These are phyloP conservation scores for Gephyroberyx darwinii DNA, from an alignment of 2,797 vertebrate species.

Conservation along the genomic window DNA sequence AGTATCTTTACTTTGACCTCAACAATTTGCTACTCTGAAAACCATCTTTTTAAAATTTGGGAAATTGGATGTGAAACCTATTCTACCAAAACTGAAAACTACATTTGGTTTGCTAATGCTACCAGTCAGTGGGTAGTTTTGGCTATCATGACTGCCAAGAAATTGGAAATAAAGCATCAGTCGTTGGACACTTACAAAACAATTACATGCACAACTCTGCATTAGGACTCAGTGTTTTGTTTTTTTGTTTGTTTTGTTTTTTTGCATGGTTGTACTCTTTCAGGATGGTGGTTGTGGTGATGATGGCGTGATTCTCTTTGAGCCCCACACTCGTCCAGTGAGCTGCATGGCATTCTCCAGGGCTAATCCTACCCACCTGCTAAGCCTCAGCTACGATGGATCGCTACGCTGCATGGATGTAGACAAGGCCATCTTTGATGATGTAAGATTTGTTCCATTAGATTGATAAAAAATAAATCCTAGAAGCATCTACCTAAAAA, in stretches of 20 bases:
- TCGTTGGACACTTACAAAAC: no score
- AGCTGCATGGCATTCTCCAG: conserved; percentile 86
- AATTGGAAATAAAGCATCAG: no score
- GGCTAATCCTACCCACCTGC: conserved; percentile 79
- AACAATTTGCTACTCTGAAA: no score
- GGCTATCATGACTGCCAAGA: no score
- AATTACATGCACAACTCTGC: background rate
- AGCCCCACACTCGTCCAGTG: conserved; percentile 79
- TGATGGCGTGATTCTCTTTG: conserved; percentile 79
- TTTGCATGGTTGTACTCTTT: background rate
- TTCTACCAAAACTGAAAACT: no score
- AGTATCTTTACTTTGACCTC: conserved; percentile 32
- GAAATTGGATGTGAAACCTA: no score
- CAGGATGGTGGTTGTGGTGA: conserved; percentile 77
- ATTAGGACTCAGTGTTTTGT: background rate
- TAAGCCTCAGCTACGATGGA: conserved; percentile 87
- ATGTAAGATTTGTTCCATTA: conserved; percentile 78
- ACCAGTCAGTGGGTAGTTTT: no score
- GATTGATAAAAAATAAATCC: no score
- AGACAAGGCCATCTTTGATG: conserved; percentile 84
- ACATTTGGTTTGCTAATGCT: no score
- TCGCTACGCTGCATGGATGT: conserved; percentile 87
- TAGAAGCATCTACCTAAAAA: no score
- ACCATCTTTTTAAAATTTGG: no score
- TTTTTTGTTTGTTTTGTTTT: no score